Percentiles rank a stretch among this genome's conserved stretches.
phyloP scores from a whole-genome alignment of 2,113 vertebrate genomes.

The human region GRCh38 chr12:66381001-66381500 shows the following conservation, averaged over 20 bases:
- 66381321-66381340: constrained; percentile 4
- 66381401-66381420: background rate
- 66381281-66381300: background rate
- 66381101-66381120: background rate
- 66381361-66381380: background rate
- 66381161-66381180: background rate
- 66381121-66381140: background rate
- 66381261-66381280: constrained; percentile 3
- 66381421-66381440: background rate
- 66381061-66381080: background rate
- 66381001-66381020: background rate
- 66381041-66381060: background rate
- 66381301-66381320: background rate
- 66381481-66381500: background rate
- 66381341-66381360: background rate
- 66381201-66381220: background rate
- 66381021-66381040: background rate
- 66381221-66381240: constrained; percentile 18
- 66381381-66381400: background rate
- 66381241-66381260: constrained; percentile 26
- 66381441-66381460: background rate
- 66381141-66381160: background rate
- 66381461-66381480: background rate
- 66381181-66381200: background rate
- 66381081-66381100: background rate